Conservation (phyloP, 37 sponge, comb jelly and placozoan genomes). For the Mnemiopsis leidyi region DNA sequence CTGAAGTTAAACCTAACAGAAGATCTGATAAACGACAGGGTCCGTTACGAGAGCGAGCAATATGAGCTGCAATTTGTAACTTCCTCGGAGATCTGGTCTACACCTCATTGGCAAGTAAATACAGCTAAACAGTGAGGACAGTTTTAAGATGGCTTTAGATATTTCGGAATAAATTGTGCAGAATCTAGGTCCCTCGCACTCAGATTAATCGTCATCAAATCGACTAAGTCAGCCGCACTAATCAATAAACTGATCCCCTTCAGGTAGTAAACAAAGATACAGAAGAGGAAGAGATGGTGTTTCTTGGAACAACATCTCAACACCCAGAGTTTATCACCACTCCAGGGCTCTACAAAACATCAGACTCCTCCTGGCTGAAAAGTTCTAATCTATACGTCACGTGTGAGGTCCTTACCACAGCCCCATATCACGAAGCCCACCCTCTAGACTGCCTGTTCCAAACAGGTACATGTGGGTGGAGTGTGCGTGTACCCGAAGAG, state of each 20-base stretch:
- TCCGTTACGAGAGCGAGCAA: neutral
- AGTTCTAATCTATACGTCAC: neutral
- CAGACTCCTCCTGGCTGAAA: neutral
- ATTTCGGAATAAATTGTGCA: too few relatives aligned
- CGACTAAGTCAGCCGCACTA: too few relatives aligned
- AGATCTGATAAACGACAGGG: neutral
- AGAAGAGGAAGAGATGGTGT: neutral
- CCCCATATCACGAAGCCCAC: neutral
- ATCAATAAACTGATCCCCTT: neutral
- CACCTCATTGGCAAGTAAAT: constrained; percentile 21
- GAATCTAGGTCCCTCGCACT: too few relatives aligned
- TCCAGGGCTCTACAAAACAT: neutral
- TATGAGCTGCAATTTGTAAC: neutral
- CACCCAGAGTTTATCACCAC: constrained; percentile 20
- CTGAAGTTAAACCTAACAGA: neutral
- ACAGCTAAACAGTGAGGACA: neutral
- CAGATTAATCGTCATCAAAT: too few relatives aligned
- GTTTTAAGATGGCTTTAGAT: too few relatives aligned
- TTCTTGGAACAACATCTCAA: neutral
- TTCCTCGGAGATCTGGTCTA: neutral
- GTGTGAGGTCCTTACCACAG: neutral
- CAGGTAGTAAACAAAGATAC: neutral
- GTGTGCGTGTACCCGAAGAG: neutral
- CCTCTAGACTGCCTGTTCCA: neutral
- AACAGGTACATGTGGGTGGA: neutral